phyloP scores from a whole-genome alignment of 2,797 vertebrate genomes.

The Eutrigla gurnardus region DNA sequence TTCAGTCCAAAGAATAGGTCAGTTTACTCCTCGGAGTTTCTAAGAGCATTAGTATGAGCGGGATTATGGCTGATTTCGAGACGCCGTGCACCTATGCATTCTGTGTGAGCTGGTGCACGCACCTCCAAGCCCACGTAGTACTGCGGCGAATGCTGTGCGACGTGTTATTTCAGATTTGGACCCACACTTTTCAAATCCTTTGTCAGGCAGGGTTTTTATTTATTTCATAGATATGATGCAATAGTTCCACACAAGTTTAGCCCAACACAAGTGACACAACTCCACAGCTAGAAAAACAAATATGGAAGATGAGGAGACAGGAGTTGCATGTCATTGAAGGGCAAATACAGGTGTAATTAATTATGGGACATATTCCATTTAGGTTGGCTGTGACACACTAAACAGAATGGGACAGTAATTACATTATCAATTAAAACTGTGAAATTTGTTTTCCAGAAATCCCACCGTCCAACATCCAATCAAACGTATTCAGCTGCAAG shows the following conservation, averaged over 20 bases:
- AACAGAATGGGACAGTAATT: too few species aligned
- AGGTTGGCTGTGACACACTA: too few species aligned
- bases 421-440: too few species aligned
- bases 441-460: too few species aligned
- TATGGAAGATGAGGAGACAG: background rate
- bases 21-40: background rate
- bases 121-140: background rate
- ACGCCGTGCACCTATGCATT: background rate
- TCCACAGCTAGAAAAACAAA: background rate
- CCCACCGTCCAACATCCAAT: too few species aligned
- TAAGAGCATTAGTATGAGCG: constrained; percentile 17
- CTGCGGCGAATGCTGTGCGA: background rate
- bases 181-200: background rate
- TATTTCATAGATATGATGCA: background rate
- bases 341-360: too few species aligned
- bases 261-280: background rate
- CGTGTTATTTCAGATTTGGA: background rate
- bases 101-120: background rate
- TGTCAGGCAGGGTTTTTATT: background rate
- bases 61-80: background rate
- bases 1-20: constrained; percentile 9
- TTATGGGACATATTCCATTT: too few species aligned
- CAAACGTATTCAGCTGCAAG: too few species aligned
- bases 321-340: too few species aligned
- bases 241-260: background rate